These are phyloP conservation scores for Diarsia dahlii DNA, from an alignment of 2,888 invertebrate genomes.

Conservation along the genomic window DNA sequence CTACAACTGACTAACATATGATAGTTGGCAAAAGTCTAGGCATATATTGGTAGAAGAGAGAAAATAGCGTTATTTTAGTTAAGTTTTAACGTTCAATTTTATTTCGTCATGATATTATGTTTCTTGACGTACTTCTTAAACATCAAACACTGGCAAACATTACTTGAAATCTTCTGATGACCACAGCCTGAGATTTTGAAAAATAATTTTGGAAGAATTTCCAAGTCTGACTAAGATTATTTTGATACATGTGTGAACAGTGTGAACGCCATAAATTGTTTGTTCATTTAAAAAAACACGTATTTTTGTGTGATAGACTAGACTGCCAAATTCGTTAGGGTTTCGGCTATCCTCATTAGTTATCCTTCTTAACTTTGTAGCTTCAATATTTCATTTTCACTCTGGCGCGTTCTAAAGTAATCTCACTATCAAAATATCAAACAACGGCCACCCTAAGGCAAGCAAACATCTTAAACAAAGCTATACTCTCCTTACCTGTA, in stretches of 20 bases:
- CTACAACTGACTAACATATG: no score
- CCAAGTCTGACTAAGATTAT: not conserved
- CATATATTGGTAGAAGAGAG: not conserved
- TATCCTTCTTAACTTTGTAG: not conserved
- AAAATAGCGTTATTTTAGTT: not conserved
- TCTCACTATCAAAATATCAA: slow-evolving; percentile 14
- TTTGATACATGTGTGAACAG: no score
- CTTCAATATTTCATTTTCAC: not conserved
- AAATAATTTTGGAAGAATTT: not conserved
- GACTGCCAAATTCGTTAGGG: not conserved
- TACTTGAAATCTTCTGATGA: not conserved
- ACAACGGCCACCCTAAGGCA: slow-evolving; percentile 4
- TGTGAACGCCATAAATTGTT: not conserved
- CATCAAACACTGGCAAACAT: not conserved
- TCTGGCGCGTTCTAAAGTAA: not conserved
- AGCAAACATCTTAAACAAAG: slow-evolving; percentile 11
- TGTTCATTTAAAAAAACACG: not conserved
- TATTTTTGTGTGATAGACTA: not conserved
- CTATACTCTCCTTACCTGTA: slow-evolving; percentile 35
- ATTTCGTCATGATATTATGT: not conserved
- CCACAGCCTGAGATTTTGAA: no score
- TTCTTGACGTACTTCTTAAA: not conserved
- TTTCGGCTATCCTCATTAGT: not conserved
- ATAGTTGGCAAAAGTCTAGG: not conserved
- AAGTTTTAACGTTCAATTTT: no score